Base-by-base conservation (phyloP, 2,113 vertebrate genomes). In the Menidia beryllina region DNA sequence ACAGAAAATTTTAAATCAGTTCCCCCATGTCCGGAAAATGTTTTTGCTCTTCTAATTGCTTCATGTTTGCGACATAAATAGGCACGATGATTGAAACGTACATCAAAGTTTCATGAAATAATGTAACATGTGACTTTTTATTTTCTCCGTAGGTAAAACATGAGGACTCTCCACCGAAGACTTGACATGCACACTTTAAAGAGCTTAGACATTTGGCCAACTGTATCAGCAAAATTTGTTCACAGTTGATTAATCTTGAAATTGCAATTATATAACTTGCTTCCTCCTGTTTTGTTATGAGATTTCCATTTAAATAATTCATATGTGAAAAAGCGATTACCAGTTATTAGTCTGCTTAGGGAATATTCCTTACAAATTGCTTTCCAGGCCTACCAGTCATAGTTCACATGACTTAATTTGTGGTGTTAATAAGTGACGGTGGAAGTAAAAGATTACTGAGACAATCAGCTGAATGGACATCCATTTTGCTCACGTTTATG, bases 241-340 rank as follows among this genome's bases (percentile, higher is more conserved):
- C 48, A 66, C 19, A 57, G 24, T 50, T 77, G 56, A 58, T 60
- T 64, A 36, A 67, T 62, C 45, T 59, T 62, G 36, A 69, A 71
- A 55, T 71, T 53, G 17, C 23, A 62, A 17, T 25, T 2, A 54
- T 54, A 57, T 52, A 1, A 57, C 57, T 20, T 24, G 36, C 25
- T 69, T 34, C 48, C 1, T 64, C 9, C 8, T 8, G 19, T 72
- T 58, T n/a, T 49, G 20, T 47, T 36, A 62, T 57, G 26, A 10
- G 43, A 47, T 72, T 75, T 19, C 25, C 13, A 54, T 62, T 67
- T 47, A 53, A 60, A 68, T 65, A 25, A 48, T 65, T 0, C 87
- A 90, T 96, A 90, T 95, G 66, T 94, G 88, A 81, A 93, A 94
- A 0, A 91, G 96, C 53, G 94, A 84, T 79, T 76, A 77, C 93